Conservation (phyloP, 2,113 vertebrate species). For the Todiramphus saurophagus region DNA sequence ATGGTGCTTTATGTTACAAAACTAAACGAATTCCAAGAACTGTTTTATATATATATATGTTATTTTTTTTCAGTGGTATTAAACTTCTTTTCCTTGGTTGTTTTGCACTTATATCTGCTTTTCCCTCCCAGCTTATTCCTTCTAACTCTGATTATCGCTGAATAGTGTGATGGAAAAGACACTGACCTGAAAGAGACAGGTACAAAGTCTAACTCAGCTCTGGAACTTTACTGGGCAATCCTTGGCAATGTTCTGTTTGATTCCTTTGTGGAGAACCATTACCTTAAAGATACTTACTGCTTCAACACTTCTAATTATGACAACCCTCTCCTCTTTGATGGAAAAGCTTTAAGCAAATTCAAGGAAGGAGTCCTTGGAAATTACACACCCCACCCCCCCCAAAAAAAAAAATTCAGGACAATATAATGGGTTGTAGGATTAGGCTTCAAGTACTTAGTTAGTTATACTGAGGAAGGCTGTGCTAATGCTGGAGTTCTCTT, state of each 20-base stretch:
- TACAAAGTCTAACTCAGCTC: not conserved
- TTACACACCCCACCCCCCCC: not conserved
- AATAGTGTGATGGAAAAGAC: not conserved
- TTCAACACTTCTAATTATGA: not conserved
- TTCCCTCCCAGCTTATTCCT: not conserved
- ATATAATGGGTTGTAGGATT: not conserved
- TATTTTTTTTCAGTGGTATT: constrained; percentile 42
- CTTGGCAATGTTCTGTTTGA: not conserved
- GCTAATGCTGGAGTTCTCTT: not conserved
- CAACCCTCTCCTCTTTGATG: not conserved
- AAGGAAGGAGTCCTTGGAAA: not conserved
- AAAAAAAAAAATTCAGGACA: not conserved
- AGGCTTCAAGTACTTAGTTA: not conserved
- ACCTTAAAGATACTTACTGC: not conserved
- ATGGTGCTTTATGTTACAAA: constrained; percentile 65
- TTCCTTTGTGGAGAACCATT: not conserved
- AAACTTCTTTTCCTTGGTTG: constrained; percentile 61
- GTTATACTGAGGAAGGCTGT: not conserved
- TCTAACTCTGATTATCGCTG: not conserved
- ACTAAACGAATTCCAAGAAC: constrained; percentile 31
- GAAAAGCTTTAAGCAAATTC: not conserved
- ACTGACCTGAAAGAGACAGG: not conserved
- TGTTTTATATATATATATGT: constrained; percentile 5
- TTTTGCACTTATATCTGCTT: constrained; percentile 57
- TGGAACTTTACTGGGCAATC: not conserved